Conservation (phyloP, 2,113 vertebrate genomes). For the Pseudorasbora parva region DNA sequence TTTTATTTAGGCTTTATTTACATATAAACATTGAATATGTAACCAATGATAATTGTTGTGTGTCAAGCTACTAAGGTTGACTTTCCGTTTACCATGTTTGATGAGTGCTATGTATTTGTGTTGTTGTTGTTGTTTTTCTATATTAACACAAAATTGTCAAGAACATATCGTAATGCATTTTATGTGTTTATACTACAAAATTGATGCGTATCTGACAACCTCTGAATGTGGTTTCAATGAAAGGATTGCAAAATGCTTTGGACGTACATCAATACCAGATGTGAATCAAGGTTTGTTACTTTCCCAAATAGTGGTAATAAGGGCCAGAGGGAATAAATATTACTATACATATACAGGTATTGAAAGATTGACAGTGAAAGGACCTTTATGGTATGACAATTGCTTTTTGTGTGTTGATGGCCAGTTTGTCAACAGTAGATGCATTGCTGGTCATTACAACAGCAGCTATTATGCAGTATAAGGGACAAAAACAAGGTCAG, state of each 20-base stretch:
- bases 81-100: background rate
- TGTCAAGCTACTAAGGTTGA: background rate
- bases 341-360: background rate
- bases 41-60: accelerated
- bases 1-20: background rate
- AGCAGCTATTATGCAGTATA: background rate
- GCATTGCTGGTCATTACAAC: background rate
- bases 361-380: background rate
- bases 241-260: background rate
- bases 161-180: background rate
- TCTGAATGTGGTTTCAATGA: background rate
- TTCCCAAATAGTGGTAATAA: constrained; percentile 1
- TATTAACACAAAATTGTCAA: too few relatives aligned
- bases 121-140: too few relatives aligned
- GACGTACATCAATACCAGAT: background rate
- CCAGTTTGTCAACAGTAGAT: background rate
- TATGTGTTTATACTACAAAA: background rate
- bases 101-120: background rate
- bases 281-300: background rate
- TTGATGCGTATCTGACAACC: background rate
- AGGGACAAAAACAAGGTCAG: constrained; percentile 2
- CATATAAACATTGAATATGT: background rate
- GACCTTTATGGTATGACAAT: background rate
- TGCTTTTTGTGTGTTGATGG: background rate
- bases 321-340: constrained; percentile 12